Percentiles rank a stretch among this genome's conserved stretches.
Conservation (phyloP, 2,888 invertebrate genomes). For the Teleiodes luculella region DNA sequence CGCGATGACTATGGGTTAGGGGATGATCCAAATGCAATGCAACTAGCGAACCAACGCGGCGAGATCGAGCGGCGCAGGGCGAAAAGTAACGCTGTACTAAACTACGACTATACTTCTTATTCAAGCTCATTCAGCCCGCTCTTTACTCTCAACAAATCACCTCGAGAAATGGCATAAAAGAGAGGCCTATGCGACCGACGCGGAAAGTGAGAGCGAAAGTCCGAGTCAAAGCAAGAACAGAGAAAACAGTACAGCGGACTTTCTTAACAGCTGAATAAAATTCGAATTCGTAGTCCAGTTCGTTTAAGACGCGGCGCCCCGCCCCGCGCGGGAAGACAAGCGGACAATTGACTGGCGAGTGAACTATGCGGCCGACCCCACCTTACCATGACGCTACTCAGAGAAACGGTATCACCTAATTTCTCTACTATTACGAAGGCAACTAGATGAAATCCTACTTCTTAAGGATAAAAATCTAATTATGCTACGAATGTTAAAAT, state of each 20-base stretch:
- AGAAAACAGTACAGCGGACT: too few relatives aligned
- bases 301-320: slow-evolving; percentile 18
- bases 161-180: too few relatives aligned
- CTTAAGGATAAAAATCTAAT: slow-evolving; percentile 77
- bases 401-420: slow-evolving; percentile 74
- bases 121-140: too few relatives aligned
- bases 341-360: slow-evolving; percentile 65
- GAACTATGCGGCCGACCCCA: slow-evolving; percentile 53
- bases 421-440: slow-evolving; percentile 76
- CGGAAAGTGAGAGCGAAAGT: too few relatives aligned
- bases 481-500: slow-evolving; percentile 75
- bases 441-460: slow-evolving; percentile 77
- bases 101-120: too few relatives aligned
- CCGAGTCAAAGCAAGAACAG: too few relatives aligned
- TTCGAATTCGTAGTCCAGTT: not conserved
- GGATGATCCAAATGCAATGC: not conserved
- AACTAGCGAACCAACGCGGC: slow-evolving; percentile 19
- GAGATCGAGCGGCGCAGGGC: slow-evolving; percentile 26
- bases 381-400: slow-evolving; percentile 64
- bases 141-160: too few relatives aligned
- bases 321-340: slow-evolving; percentile 46
- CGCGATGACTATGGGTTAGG: not conserved
- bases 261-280: too few relatives aligned
- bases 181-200: too few relatives aligned
- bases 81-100: too few relatives aligned